phyloP scores from a whole-genome alignment of 2,797 vertebrate genomes.

The Huso huso region DNA sequence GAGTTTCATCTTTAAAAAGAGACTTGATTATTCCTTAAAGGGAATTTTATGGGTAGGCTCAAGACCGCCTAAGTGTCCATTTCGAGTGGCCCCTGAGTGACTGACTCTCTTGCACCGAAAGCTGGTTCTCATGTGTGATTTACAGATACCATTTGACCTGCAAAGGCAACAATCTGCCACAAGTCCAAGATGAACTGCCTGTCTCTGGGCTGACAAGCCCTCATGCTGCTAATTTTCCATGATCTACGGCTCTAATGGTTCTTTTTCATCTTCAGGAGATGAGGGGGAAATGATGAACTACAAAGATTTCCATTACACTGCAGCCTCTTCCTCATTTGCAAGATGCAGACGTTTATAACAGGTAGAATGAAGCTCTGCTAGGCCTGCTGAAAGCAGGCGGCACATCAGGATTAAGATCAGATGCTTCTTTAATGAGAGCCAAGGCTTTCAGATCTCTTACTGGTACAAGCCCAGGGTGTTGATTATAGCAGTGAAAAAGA shows the following conservation, averaged over 20 bases:
- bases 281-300: conserved; percentile 26
- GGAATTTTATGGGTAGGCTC: conserved; percentile 59
- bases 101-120: conserved; percentile 34
- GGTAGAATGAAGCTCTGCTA: conserved; percentile 10
- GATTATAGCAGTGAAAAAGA: too few species aligned
- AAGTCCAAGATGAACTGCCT: conserved; percentile 72
- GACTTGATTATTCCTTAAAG: conserved; percentile 67
- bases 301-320: conserved; percentile 37
- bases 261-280: conserved; percentile 41
- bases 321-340: conserved; percentile 29
- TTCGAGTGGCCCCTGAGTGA: conserved; percentile 25
- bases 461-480: too few species aligned
- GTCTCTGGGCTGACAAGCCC: conserved; percentile 58
- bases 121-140: conserved; percentile 50
- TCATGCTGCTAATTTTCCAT: conserved; percentile 72
- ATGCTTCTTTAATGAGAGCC: too few species aligned
- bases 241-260: conserved; percentile 69
- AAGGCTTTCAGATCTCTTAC: too few species aligned
- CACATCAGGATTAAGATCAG: too few species aligned
- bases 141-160: conserved; percentile 74
- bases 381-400: too few species aligned
- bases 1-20: conserved; percentile 70
- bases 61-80: conserved; percentile 44
- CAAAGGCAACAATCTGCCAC: conserved; percentile 75
- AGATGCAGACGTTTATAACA: conserved; percentile 16